Base-by-base conservation (phyloP, 2,888 invertebrate species). In the Teinopalpus imperialis region DNA sequence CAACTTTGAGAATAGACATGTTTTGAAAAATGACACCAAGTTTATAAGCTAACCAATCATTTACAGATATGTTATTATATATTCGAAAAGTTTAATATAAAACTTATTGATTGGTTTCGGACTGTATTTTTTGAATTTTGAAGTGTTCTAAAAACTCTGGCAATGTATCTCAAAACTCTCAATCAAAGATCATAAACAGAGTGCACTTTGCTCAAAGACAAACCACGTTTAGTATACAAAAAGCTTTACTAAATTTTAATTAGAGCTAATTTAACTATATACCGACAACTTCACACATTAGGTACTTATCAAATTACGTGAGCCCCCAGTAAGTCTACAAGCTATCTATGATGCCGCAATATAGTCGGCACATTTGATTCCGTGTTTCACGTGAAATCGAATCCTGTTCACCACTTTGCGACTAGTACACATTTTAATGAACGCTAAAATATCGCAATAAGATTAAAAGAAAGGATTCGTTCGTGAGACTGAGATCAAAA, bases 401-500 rank as follows among this genome's bases (percentile, higher is more conserved):
- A 40, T 35, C 34, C 46, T 34, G 23, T 9, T 10, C 21, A 30
- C 45, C 26, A 32, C 8, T 27, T 14, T 32, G 40, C 34, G 26
- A 45, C 32, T 29, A 40, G 34, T 29, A 34, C 14, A 37, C 9
- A 6, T 31, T 20, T 4, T 34, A 16, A 32, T 39, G 39, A 27
- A 32, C 26, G 16, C 27, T 45, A 23, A 43, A 26, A 21, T 30
- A 34, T 34, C 27, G 29, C 36, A 23, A 30, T 23, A 40, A 46
- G 13, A 34, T 31, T 31, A 32, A 6, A 14, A 45, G 34, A 14
- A 39, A 45, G 45, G 45, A 39, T 47, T 48, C 41, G 45, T 48
- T 49, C 52, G 36, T 47, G 48, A 50, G 41, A 48, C 53, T 57
- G 59, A 58, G 59, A 59, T 59, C 57, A 58, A 51, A 51, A 44